Evolutionary conservation across 2,113 vertebrate species (phyloP).

Genomic region (Dascyllus trimaculatus): DNA sequence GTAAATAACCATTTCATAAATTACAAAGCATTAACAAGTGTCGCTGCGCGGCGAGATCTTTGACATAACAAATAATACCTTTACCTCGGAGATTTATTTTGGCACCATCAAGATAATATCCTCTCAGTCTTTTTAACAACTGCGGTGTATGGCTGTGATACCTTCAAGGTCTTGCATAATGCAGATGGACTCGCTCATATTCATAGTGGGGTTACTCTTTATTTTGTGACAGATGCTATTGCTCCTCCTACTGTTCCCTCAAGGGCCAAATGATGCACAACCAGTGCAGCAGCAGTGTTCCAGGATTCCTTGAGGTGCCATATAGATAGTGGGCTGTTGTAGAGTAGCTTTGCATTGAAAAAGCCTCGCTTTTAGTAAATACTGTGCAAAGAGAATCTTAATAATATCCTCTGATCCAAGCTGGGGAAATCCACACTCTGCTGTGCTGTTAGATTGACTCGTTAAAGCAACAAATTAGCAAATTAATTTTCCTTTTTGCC

Average conservation of each 20-base stretch:
- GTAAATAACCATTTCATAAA: slow-evolving; percentile 76
- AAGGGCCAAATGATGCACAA: slow-evolving; percentile 24
- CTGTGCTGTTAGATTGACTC: background rate
- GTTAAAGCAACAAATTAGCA: background rate
- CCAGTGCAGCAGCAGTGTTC: slow-evolving; percentile 4
- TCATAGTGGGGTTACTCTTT: slow-evolving; percentile 23
- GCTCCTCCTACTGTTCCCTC: slow-evolving; percentile 35
- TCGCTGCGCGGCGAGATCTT: slow-evolving; percentile 41
- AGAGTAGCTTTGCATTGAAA: background rate
- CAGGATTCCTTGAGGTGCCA: background rate
- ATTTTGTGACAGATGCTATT: slow-evolving; percentile 16
- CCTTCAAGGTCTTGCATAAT: slow-evolving; percentile 51
- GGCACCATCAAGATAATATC: slow-evolving; percentile 29
- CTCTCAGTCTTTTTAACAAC: slow-evolving; percentile 49
- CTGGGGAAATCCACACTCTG: background rate
- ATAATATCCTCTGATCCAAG: background rate
- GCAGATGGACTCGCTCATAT: slow-evolving; percentile 19
- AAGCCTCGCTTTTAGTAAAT: background rate
- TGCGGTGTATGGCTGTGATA: slow-evolving; percentile 25
- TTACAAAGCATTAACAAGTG: slow-evolving; percentile 67
- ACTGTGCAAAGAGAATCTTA: background rate
- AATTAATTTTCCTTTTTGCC: background rate
- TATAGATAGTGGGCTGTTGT: background rate
- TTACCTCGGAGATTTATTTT: slow-evolving; percentile 63
- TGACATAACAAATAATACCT: slow-evolving; percentile 66